Conservation (phyloP, 2,797 vertebrate genomes). For the Anas flavirostris region DNA sequence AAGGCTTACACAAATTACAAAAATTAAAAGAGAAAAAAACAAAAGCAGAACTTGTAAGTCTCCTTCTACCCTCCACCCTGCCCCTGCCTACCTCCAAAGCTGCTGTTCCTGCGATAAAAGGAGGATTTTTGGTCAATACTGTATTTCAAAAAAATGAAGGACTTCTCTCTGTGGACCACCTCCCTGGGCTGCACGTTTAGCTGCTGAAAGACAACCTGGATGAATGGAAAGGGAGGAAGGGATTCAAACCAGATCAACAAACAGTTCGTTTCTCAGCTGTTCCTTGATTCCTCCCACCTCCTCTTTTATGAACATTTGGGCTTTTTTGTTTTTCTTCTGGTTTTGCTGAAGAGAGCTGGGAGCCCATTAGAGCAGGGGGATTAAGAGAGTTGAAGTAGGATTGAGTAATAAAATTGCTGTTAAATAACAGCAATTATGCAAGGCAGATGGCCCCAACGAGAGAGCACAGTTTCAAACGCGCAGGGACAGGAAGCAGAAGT, state of each 20-base stretch:
- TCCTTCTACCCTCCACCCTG: not conserved
- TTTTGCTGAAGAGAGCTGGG: constrained; percentile 29
- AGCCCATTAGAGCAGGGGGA: constrained; percentile 21
- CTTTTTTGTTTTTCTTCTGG: not conserved
- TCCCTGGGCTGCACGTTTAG: not conserved
- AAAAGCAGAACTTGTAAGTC: not conserved
- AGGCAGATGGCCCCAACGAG: not conserved
- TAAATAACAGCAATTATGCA: constrained; percentile 19
- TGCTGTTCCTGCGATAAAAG: not conserved
- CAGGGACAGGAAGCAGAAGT: not conserved
- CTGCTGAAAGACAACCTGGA: not conserved
- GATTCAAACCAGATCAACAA: not conserved
- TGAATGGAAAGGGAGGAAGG: not conserved
- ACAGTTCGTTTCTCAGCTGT: not conserved
- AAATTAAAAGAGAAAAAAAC: not conserved
- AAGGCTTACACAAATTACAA: not conserved
- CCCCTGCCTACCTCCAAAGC: constrained; percentile 36
- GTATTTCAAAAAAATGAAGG: not conserved
- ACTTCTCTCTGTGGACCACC: not conserved
- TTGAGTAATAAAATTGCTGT: constrained; percentile 10
- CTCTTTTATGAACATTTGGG: not conserved
- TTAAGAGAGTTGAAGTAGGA: constrained; percentile 3
- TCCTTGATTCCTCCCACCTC: not conserved
- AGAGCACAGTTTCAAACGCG: not conserved
- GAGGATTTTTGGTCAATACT: not conserved